phyloP scores from a whole-genome alignment of 1,140 invertebrate genomes.

The Calycopis cecrops region DNA sequence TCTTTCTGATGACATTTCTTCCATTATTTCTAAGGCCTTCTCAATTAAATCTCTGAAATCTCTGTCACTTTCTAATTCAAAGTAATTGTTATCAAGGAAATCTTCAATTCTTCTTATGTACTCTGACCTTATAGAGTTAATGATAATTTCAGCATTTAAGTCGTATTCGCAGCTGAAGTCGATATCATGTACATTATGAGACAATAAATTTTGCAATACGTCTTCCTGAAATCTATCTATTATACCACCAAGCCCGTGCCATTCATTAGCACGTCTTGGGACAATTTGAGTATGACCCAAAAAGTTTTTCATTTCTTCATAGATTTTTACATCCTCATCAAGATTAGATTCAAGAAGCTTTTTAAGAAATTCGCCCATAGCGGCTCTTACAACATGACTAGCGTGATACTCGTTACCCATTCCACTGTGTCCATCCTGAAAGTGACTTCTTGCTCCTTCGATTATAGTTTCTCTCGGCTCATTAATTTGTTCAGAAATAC shows the following conservation, averaged over 20 bases:
- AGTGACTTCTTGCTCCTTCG: constrained; percentile 7
- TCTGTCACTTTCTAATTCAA: background rate
- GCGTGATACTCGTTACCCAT: constrained; percentile 5
- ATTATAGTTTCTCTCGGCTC: constrained; percentile 6
- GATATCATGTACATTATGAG: background rate
- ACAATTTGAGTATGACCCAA: constrained; percentile 16
- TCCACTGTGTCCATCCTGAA: constrained; percentile 4
- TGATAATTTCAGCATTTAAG: background rate
- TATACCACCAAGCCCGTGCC: constrained; percentile 13
- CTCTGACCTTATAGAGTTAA: background rate
- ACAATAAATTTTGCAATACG: constrained; percentile 12
- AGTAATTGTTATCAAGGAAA: background rate
- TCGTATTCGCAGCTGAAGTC: background rate
- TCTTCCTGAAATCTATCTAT: constrained; percentile 2
- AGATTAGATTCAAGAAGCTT: too few relatives aligned
- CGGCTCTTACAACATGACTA: background rate
- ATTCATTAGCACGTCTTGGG: constrained; percentile 12
- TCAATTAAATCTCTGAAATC: background rate
- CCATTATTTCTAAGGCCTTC: background rate
- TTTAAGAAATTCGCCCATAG: background rate
- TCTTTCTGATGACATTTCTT: background rate
- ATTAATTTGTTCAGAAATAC: constrained; percentile 7
- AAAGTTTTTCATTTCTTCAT: constrained; percentile 11
- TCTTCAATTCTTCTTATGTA: background rate
- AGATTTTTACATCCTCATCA: background rate